Percentiles rank a stretch among this genome's conserved stretches.
Evolutionary conservation across 1,140 invertebrate species (phyloP).

Genomic region (Chironomus tepperi): DNA sequence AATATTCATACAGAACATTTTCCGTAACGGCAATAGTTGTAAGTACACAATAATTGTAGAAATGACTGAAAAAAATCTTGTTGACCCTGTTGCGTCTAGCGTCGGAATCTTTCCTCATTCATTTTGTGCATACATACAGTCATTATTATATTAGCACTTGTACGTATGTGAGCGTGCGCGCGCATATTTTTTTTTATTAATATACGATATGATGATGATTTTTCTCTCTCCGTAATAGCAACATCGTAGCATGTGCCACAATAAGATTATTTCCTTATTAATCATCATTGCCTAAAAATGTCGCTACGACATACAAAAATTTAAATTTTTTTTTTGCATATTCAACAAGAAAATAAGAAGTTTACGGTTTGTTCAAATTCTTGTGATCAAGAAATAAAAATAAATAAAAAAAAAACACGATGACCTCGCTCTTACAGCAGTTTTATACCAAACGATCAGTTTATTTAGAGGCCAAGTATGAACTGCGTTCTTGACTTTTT

Average conservation of each 20-base stretch:
- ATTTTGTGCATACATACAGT: conserved; percentile 12
- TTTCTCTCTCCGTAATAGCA: not conserved
- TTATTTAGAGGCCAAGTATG: conserved; percentile 7
- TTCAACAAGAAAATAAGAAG: not conserved
- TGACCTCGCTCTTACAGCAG: conserved; percentile 3
- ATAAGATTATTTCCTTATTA: conserved; percentile 9
- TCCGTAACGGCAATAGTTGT: not conserved
- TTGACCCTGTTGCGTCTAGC: conserved; percentile 5
- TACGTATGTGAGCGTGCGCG: not conserved
- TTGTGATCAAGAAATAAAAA: not conserved
- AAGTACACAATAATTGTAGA: not conserved
- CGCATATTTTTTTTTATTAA: not conserved
- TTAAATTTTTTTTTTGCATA: not conserved
- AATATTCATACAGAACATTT: not conserved
- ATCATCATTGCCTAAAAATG: conserved; percentile 8
- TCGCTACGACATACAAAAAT: not conserved
- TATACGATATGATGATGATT: not conserved
- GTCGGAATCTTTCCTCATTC: conserved; percentile 11
- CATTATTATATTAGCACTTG: not conserved
- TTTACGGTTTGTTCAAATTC: not conserved
- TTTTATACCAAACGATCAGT: not conserved
- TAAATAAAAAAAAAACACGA: not conserved
- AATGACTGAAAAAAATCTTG: not conserved
- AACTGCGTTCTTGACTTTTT: not conserved
- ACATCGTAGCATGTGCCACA: not conserved